Evolutionary conservation across 2,888 invertebrate species (phyloP), one percentile per base, ranked within the genome.

Genomic region (Tipula helvola): DNA sequence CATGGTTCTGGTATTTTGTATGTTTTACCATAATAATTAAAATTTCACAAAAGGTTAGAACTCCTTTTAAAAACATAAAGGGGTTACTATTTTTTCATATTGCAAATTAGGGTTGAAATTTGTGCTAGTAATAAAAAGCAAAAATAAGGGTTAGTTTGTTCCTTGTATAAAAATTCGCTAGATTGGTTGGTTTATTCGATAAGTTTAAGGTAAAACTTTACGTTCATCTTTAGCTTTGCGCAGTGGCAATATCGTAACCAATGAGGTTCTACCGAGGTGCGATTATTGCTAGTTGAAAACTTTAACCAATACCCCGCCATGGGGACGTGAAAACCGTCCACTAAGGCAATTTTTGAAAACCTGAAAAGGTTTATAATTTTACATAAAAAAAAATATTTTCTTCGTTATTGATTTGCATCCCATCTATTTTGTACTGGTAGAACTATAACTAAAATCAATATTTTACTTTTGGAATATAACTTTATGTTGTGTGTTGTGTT

Each of bases 231-330:
- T 52, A 85, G 16, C 85, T 85, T 85, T 85, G 85, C 85, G 85
- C 85, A 85, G 85, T 5, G 85, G 85, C 85, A 28, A 42, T 85
- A 85, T 85, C 85, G 85, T 85, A 85, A 85, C 42, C 85, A 85
- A 85, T 85, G 85, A 85, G 42, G 85, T 42, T 85, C 18, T 42
- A 86, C 86, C 36, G 86, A 86, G 86, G 86, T 86, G 86, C 86
- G 86, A 86, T 86, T 86, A 86, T 86, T 86, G 86, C 86, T 86
- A 86, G 86, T 86, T 86, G 86, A 86, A 86, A 86, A 86, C 86
- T 86, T 47, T 44, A 86, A 86, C 86, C 86, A 86, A 86, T 86
- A 86, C 47, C 86, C 86, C 86, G 86, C 86, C 86, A 44, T 85
- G 85, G 18, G 85, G 85, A 85, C 85, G 85, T 85, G 85, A 85